These are phyloP conservation scores for Lutjanus erythropterus DNA, from an alignment of 2,113 vertebrate species.

Conservation along the genomic window DNA sequence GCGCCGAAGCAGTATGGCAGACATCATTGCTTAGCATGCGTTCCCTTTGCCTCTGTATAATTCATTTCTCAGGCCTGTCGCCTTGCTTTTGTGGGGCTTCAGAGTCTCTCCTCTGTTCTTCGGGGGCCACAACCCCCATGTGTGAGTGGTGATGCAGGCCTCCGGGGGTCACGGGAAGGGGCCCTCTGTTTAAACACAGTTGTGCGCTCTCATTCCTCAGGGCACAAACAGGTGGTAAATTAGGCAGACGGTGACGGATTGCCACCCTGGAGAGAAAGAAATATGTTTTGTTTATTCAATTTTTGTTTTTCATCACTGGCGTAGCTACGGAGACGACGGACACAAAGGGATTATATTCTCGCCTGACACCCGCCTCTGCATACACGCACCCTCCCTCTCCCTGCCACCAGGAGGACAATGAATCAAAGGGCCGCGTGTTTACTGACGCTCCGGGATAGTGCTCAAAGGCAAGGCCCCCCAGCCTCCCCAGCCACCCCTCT, in stretches of 20 bases:
- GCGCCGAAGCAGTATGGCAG: conserved; percentile 39
- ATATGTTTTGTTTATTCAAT: conserved; percentile 85
- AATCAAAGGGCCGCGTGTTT: conserved; percentile 85
- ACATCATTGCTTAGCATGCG: conserved; percentile 60
- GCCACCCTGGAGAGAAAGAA: conserved; percentile 80
- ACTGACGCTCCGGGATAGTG: conserved; percentile 69
- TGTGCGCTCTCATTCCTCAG: conserved; percentile 74
- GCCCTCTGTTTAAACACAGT: conserved; percentile 83
- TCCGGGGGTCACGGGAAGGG: conserved; percentile 81
- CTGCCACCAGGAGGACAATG: conserved; percentile 76
- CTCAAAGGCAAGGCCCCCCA: conserved; percentile 68
- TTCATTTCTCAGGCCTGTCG: conserved; percentile 82
- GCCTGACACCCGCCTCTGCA: conserved; percentile 74
- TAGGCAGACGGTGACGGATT: conserved; percentile 82
- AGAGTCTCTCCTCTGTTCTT: conserved; percentile 72
- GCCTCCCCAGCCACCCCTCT: conserved; percentile 50
- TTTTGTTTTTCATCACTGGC: conserved; percentile 79
- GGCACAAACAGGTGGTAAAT: conserved; percentile 83
- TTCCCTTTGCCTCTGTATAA: conserved; percentile 57
- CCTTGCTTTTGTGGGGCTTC: conserved; percentile 71
- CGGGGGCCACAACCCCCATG: conserved; percentile 60
- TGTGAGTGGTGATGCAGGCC: conserved; percentile 68
- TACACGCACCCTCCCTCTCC: conserved; percentile 70
- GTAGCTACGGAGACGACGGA: conserved; percentile 82
- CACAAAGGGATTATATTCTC: conserved; percentile 83